phyloP scores from a whole-genome alignment of 2,888 invertebrate species.

The Siphlonurus alternatus region DNA sequence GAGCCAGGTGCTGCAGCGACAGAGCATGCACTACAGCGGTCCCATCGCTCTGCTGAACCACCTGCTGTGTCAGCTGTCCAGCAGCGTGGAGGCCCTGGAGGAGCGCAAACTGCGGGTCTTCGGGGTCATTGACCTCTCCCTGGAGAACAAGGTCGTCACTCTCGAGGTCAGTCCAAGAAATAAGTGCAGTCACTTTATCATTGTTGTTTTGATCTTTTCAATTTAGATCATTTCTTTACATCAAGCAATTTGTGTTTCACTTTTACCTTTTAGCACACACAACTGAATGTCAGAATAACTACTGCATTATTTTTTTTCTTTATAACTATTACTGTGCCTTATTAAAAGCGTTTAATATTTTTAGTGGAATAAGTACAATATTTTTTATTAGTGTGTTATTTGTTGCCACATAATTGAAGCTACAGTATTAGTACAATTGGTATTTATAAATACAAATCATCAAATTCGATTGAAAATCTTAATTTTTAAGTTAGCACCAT shows the following conservation, averaged over 20 bases:
- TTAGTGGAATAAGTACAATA: no score
- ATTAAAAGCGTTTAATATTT: no score
- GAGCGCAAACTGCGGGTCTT: constrained; percentile 68
- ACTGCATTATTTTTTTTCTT: no score
- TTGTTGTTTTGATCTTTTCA: not conserved
- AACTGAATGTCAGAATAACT: no score
- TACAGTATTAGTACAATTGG: no score
- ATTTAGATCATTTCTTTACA: constrained; percentile 2
- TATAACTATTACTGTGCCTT: no score
- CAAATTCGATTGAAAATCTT: no score
- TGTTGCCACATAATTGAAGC: no score
- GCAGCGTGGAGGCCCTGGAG: constrained; percentile 49
- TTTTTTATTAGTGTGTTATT: no score
- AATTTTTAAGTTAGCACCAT: no score
- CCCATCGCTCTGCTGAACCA: constrained; percentile 52
- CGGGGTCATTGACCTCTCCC: constrained; percentile 59
- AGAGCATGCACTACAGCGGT: constrained; percentile 76
- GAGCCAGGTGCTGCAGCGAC: constrained; percentile 82
- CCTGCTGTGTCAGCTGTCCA: constrained; percentile 61
- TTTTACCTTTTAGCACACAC: no score
- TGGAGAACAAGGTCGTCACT: constrained; percentile 67
- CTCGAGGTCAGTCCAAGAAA: constrained; percentile 48
- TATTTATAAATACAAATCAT: no score
- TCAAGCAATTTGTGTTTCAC: not conserved
- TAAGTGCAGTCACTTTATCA: constrained; percentile 1